These are phyloP conservation scores for Hypomesus transpacificus DNA, from an alignment of 2,113 vertebrate species.

Conservation along the genomic window DNA sequence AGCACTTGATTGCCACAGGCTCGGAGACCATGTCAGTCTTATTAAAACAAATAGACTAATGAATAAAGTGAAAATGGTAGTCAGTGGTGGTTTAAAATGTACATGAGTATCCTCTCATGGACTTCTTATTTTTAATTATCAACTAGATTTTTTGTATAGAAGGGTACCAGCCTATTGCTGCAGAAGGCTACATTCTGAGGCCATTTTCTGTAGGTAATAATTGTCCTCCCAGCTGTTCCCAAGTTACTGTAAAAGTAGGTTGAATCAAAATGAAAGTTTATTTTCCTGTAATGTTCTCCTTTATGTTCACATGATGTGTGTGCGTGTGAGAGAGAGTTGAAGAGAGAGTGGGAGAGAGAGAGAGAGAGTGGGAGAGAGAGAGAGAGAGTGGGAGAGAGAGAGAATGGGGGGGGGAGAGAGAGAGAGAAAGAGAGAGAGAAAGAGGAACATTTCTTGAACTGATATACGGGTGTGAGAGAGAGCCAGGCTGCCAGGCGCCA, in stretches of 20 bases:
- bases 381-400: too few relatives aligned
- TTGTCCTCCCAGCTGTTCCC: too few relatives aligned
- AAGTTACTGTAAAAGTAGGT: too few relatives aligned
- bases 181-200: neutral
- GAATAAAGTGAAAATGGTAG: constrained; percentile 2
- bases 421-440: too few relatives aligned
- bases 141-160: too few relatives aligned
- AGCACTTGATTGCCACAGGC: constrained; percentile 57
- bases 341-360: neutral
- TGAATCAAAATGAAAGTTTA: too few relatives aligned
- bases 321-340: neutral
- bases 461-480: constrained; percentile 4
- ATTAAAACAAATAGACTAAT: constrained; percentile 43
- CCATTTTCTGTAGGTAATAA: neutral
- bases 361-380: constrained; percentile 4
- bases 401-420: too few relatives aligned
- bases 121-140: too few relatives aligned
- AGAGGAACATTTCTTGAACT: neutral
- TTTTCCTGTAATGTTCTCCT: neutral
- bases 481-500: neutral
- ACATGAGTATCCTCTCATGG: neutral
- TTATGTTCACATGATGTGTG: neutral
- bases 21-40: constrained; percentile 36
- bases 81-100: neutral
- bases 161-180: too few relatives aligned